Percentiles rank a stretch among this genome's conserved stretches.
These are phyloP conservation scores for Paradisaea rubra DNA, from an alignment of 2,113 vertebrate species.

Conservation along the genomic window DNA sequence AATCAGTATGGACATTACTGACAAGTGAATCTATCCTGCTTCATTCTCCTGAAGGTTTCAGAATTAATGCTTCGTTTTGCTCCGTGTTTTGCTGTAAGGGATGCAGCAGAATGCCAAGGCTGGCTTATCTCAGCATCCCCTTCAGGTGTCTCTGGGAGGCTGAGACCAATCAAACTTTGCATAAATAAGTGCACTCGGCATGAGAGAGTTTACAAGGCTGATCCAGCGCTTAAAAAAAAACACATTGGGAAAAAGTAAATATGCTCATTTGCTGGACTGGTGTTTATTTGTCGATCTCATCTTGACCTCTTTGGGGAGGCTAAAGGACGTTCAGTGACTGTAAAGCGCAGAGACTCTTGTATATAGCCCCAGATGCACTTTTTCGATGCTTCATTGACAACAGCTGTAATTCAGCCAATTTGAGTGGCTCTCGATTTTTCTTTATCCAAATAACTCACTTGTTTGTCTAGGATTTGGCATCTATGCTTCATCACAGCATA, in stretches of 20 bases:
- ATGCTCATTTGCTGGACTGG: conserved; percentile 12
- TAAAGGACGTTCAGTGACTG: conserved; percentile 41
- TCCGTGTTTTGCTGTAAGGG: neutral
- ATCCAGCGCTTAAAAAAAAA: neutral
- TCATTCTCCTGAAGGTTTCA: conserved; percentile 6
- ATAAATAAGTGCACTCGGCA: neutral
- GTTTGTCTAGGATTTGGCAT: conserved; percentile 53
- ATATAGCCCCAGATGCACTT: conserved; percentile 50
- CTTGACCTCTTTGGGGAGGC: conserved; percentile 35
- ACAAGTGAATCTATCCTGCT: conserved; percentile 37
- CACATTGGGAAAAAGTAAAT: conserved; percentile 4
- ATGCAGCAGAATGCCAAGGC: neutral
- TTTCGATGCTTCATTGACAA: conserved; percentile 20
- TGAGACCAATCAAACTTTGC: neutral
- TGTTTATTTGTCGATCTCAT: conserved; percentile 7
- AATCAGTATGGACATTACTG: conserved; percentile 46
- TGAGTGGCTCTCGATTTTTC: conserved; percentile 28
- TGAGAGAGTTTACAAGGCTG: neutral
- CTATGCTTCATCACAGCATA: neutral
- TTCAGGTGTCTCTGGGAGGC: conserved; percentile 53
- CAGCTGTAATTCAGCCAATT: conserved; percentile 14
- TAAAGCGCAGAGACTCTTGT: conserved; percentile 25
- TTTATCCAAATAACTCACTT: conserved; percentile 25
- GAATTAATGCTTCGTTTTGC: conserved; percentile 25
- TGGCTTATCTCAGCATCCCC: conserved; percentile 22